Conservation (phyloP, 2,888 invertebrate species). For the Sphaeridia pumilis region DNA sequence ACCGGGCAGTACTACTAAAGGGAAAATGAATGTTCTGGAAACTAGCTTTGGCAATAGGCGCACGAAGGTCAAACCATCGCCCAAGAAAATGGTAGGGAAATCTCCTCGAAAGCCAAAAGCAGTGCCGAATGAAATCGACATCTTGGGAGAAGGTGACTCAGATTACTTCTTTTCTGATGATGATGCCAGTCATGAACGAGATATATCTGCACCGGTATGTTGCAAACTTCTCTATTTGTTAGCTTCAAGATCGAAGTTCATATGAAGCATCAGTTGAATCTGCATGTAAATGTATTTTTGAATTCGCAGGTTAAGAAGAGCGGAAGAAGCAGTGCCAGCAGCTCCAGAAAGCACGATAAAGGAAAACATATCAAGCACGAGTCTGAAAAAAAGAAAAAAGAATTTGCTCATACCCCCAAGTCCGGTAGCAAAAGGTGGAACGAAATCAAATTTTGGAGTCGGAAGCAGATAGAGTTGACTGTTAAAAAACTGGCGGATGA, state of each 20-base stretch:
- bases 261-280: too few species aligned
- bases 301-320: neutral
- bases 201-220: constrained; percentile 2
- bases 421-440: constrained; percentile 27
- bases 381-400: neutral
- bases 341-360: neutral
- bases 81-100: constrained; percentile 12
- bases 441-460: constrained; percentile 26
- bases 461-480: constrained; percentile 27
- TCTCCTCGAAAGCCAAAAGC: constrained; percentile 18
- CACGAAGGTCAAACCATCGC: neutral
- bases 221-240: neutral
- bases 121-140: constrained; percentile 5
- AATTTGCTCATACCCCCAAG: neutral
- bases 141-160: constrained; percentile 15
- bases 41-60: constrained; percentile 7
- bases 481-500: constrained; percentile 19
- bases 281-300: neutral
- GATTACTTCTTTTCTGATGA: constrained; percentile 24
- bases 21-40: constrained; percentile 2
- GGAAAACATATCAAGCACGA: neutral
- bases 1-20: neutral
- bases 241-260: neutral
- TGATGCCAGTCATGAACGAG: constrained; percentile 4
- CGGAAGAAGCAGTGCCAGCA: neutral